Evolutionary conservation across 2,888 invertebrate species (phyloP).

Genomic region (Limnephilus rhombicus): DNA sequence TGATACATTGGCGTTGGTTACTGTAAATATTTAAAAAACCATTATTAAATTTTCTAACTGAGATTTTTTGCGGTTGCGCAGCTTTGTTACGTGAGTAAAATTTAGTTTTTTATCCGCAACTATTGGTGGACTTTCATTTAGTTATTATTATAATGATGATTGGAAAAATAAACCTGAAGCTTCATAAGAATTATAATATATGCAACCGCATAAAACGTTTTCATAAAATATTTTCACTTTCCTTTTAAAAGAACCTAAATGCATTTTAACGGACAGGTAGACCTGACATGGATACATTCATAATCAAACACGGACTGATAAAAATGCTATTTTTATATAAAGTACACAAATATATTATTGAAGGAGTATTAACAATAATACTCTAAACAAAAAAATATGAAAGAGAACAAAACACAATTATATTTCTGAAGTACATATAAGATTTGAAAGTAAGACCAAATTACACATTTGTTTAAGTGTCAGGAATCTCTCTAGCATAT

Average conservation of each 20-base stretch:
- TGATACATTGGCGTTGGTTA: not conserved
- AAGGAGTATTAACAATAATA: too few relatives aligned
- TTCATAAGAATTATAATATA: not conserved
- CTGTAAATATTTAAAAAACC: not conserved
- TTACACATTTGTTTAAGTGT: too few relatives aligned
- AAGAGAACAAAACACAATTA: too few relatives aligned
- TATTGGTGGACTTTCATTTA: not conserved
- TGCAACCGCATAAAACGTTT: too few relatives aligned
- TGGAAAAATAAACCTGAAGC: not conserved
- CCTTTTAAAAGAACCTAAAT: too few relatives aligned
- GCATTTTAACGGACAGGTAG: not conserved
- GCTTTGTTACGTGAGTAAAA: not conserved
- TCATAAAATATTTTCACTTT: too few relatives aligned
- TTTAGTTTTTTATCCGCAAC: not conserved
- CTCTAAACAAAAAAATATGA: too few relatives aligned
- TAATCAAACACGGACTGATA: not conserved
- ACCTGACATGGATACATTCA: not conserved
- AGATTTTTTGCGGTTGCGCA: not conserved
- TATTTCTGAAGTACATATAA: too few relatives aligned
- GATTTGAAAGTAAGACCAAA: too few relatives aligned
- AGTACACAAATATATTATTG: too few relatives aligned
- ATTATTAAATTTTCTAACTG: not conserved
- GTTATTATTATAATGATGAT: not conserved
- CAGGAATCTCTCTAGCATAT: too few relatives aligned
- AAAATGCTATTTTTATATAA: too few relatives aligned